These are phyloP conservation scores for Pseudomugil tenellus DNA, from an alignment of 2,797 vertebrate genomes.

Conservation along the genomic window DNA sequence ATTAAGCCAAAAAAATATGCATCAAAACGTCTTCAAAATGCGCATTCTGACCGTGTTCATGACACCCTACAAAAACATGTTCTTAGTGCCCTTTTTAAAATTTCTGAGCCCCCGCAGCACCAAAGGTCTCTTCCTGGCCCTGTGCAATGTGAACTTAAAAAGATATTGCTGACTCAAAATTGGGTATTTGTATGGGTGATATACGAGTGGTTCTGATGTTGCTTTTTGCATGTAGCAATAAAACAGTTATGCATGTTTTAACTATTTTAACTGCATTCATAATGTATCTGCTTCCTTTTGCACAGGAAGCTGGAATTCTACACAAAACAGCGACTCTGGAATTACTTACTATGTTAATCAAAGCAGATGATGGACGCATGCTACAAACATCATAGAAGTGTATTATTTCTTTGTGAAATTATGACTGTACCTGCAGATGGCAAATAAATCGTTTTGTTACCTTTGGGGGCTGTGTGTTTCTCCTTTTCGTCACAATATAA, in stretches of 20 bases:
- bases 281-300: background rate
- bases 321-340: background rate
- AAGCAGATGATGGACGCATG: background rate
- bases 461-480: background rate
- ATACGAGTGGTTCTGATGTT: no score
- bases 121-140: no score
- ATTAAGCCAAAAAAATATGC: no score
- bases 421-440: background rate
- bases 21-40: no score
- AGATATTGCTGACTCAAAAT: no score
- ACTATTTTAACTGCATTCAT: background rate
- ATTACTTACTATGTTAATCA: background rate
- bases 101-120: no score
- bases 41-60: no score
- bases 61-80: no score
- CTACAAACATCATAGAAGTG: background rate
- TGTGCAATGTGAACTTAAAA: no score
- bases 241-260: background rate
- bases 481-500: background rate
- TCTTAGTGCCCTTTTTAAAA: no score
- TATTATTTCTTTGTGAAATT: background rate
- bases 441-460: background rate
- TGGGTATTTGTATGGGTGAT: no score
- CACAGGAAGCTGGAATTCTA: background rate
- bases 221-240: no score